Percentiles rank a stretch among this genome's conserved stretches.
These are phyloP conservation scores for Pogonomyrmex barbatus DNA, from an alignment of 1,140 invertebrate genomes.

Conservation along the genomic window DNA sequence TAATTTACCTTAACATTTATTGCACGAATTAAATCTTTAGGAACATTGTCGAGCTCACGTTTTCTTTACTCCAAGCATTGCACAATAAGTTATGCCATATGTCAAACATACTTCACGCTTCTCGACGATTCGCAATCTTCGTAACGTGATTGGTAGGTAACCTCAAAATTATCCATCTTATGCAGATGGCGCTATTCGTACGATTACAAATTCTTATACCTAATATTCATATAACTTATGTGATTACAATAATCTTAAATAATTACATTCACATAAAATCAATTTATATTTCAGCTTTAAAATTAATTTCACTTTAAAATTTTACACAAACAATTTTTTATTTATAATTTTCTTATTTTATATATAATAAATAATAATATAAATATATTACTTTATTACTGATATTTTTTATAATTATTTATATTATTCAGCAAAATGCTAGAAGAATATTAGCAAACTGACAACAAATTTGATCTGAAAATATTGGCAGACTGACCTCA, in stretches of 20 bases:
- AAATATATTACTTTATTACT: neutral
- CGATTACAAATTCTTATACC: too few relatives aligned
- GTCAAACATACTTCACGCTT: slow-evolving; percentile 66
- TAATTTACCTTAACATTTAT: slow-evolving; percentile 69
- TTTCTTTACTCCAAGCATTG: slow-evolving; percentile 47
- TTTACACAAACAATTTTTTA: neutral
- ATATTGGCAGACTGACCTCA: too few relatives aligned
- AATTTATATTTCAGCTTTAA: neutral
- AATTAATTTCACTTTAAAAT: neutral
- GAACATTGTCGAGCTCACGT: slow-evolving; percentile 55
- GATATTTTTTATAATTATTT: neutral
- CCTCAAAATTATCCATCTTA: neutral
- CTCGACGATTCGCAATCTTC: slow-evolving; percentile 26
- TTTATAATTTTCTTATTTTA: neutral
- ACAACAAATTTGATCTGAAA: too few relatives aligned
- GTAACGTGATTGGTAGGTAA: slow-evolving; percentile 40
- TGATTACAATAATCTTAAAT: neutral
- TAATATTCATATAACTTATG: neutral
- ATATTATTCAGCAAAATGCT: neutral
- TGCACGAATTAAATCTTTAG: slow-evolving; percentile 56
- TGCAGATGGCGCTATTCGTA: slow-evolving; percentile 38
- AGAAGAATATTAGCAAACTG: too few relatives aligned
- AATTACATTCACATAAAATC: neutral
- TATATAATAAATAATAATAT: slow-evolving; percentile 20
- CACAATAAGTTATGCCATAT: slow-evolving; percentile 68